Percentiles rank a stretch among this genome's conserved stretches.
Conservation (phyloP, 2,888 invertebrate species). For the Neocrepidodera transversa region DNA sequence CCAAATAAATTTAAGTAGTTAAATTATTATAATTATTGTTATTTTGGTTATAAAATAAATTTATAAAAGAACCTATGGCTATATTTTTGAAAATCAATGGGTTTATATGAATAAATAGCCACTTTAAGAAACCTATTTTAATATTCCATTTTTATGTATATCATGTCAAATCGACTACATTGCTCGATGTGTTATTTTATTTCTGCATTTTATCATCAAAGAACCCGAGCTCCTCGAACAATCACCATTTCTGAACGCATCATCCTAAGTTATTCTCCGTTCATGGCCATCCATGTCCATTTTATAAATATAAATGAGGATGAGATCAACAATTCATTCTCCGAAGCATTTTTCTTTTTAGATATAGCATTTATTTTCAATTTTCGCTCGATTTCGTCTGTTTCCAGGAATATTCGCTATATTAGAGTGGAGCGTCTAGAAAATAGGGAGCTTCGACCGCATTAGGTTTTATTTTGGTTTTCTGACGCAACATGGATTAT, state of each 20-base stretch:
- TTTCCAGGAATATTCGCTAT: conserved; percentile 5
- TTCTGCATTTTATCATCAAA: conserved; percentile 19
- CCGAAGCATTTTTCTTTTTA: conserved; percentile 14
- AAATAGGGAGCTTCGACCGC: not conserved
- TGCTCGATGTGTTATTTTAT: conserved; percentile 7
- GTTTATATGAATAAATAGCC: too few species aligned
- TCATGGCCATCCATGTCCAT: conserved; percentile 31
- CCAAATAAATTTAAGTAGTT: too few species aligned
- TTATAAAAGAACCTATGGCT: too few species aligned
- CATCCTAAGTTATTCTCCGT: conserved; percentile 29
- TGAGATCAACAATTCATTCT: conserved; percentile 31
- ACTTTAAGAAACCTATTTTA: not conserved
- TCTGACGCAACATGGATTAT: too few species aligned
- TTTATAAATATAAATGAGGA: conserved; percentile 39
- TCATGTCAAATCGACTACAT: not conserved
- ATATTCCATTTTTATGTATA: not conserved
- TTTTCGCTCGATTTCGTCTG: conserved; percentile 14
- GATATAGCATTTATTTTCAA: conserved; percentile 21
- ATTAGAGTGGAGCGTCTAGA: not conserved
- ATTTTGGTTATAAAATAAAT: too few species aligned
- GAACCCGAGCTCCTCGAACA: conserved; percentile 11
- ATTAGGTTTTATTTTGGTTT: conserved; percentile 1
- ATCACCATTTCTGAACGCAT: conserved; percentile 23
- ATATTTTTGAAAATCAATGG: too few species aligned
- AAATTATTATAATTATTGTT: too few species aligned